Evolutionary conservation across 2,888 invertebrate genomes (phyloP), one percentile per base, ranked within the genome.

Genomic region (Rosalia funebris): DNA sequence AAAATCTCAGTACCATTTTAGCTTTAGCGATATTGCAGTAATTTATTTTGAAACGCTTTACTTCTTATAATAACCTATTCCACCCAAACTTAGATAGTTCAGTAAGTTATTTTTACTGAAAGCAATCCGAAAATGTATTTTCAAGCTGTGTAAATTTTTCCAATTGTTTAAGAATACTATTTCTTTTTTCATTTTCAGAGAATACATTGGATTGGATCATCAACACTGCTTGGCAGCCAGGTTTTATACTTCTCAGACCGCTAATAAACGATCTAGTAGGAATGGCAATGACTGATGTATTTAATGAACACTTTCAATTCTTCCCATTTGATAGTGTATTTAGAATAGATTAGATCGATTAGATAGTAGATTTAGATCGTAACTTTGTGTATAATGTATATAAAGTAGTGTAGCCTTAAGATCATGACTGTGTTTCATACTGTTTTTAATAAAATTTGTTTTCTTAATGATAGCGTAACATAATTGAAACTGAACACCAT

Each of bases 211-310:
- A 92, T 77, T 85, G 89, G 44, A 82, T 93, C 34, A 93, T 93
- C 75, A 93, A 93, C 79, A 87, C 86, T 11, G 86, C 90, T 19
- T 93, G 93, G 93, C 89, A 91, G 72, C 88, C 92, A 0, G 92
- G 92, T 20, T 90, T 93, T 74, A 87, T 89, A 1, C 82, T 93
- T 36, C 85, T 92, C 52, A 84, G 88, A 62, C 91, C 92, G 0
- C 81, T 93, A 47, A 91, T 93, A 73, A 92, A 93, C 79, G 93
- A 93, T 77, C 83, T 93, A 60, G 92, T 93, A 63, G 91, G 91
- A 77, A 89, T 88, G 0, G 93, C 91, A 3, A 93, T 93, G 79
- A 92, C 93, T 0, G 90, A 92, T 62, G 92, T 93, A 67, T 91
- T 92, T 81, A 91, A 89, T 73, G 86, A 86, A 57, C 88, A 91